Base-by-base conservation (phyloP, 2,797 vertebrate genomes). In the Kryptolebias ocellatus region DNA sequence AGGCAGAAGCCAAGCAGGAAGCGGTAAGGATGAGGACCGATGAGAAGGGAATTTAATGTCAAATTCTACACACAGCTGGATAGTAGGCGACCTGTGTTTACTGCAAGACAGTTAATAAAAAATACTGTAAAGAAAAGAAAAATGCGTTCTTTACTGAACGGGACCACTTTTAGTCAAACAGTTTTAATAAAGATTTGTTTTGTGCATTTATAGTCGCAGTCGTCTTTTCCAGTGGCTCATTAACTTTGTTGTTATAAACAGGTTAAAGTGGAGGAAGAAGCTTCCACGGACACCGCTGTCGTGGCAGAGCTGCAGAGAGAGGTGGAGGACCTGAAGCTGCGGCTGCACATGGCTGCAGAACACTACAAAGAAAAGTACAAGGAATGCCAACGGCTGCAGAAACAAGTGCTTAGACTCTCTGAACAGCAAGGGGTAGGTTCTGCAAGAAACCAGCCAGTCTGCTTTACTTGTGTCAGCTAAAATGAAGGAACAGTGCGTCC, bases 361-460 rank as follows among this genome's bases (percentile, higher is more conserved):
- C 98, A 99, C 93, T 99, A 99, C 90, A 98, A 96, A 87, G 97
- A 99, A 83, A 99, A 99, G 81, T 99, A 97, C 86, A 99, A 98
- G 90, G 98, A 99, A 80, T 99, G 98, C 76, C 97, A 99, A 86
- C 95, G 94, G 74, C 95, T 98, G 79, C 98, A 99, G 80, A 99
- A 96, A 84, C 97, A 99, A 94, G 94, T 98, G 79, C 92, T 93
- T 53, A 96, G 94, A 80, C 92, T 97, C 73, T 94, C 94, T 54
- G 96, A 98, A 45, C 96, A 90, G 72, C 94, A 96, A 73, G 93
- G 95, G 88, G 98, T 99, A 88, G 86, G 96, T 93, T 53, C 34
- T 63, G 28, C 29, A 27, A 53, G 54, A 76, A 24, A 54, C 34
- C 16, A 31, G 60, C 24, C 18, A 10, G 44, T 28, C n/a, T 47